Conservation (phyloP, 2,888 invertebrate species). For the Drosophila kokeensis region DNA sequence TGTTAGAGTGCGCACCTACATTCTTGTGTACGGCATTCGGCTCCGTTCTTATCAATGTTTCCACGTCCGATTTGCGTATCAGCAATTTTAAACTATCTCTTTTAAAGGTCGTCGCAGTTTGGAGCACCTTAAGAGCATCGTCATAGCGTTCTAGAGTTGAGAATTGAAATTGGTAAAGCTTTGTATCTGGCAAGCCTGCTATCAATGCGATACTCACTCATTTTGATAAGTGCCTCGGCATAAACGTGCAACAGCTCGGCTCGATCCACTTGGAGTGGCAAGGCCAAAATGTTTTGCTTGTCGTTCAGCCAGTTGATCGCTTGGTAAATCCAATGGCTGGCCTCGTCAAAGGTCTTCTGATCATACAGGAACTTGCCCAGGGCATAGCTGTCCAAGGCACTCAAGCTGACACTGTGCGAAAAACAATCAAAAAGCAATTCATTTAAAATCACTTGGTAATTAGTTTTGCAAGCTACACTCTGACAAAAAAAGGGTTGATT, state of each 20-base stretch:
- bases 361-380: slow-evolving; percentile 71
- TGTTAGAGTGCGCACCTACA: slow-evolving; percentile 36
- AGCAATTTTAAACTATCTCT: slow-evolving; percentile 57
- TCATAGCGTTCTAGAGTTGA: slow-evolving; percentile 41
- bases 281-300: not conserved
- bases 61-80: slow-evolving; percentile 61
- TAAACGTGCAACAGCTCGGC: slow-evolving; percentile 65
- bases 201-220: slow-evolving; percentile 67
- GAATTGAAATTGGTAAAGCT: not conserved
- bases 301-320: slow-evolving; percentile 49
- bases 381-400: slow-evolving; percentile 70
- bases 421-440: not conserved
- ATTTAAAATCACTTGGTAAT: not conserved
- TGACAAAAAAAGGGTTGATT: too few species aligned
- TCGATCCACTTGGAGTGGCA: slow-evolving; percentile 34
- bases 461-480: not conserved
- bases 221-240: slow-evolving; percentile 69
- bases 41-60: slow-evolving; percentile 59
- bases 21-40: slow-evolving; percentile 12
- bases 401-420: slow-evolving; percentile 63
- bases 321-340: slow-evolving; percentile 71
- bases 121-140: slow-evolving; percentile 66
- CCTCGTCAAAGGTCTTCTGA: slow-evolving; percentile 41
- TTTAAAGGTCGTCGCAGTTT: slow-evolving; percentile 46
- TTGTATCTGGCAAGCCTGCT: not conserved